Base-by-base conservation (phyloP, 1,140 invertebrate genomes). In the Drosophila rhopaloa region DNA sequence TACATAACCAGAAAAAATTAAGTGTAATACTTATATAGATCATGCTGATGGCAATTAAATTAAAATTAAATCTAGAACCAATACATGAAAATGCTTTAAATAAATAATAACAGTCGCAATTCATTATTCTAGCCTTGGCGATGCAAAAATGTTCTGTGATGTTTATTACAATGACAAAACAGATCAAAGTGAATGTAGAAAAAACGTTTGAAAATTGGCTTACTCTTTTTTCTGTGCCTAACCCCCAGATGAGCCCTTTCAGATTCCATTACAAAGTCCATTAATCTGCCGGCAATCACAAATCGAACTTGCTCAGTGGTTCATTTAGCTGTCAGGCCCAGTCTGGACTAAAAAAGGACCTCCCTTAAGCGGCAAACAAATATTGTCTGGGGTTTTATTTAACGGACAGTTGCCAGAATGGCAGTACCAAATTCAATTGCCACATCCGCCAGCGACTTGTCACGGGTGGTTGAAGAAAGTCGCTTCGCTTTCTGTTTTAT, bases 381-480 rank as follows among this genome's bases (percentile, higher is more conserved):
- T 70, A 53, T 61, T 77, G 74, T 70, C 62, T 77, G 65, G 68
- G 66, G 65, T 71, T 71, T 71, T 77, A 70, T 62, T 80, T 79
- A 48, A 68, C 55, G 75, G 58, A 55, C 48, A 51, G 61, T 70
- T 84, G 67, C 38, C 73, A 70, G 66, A 54, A 62, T 51, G 37
- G 66, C 43, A 40, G 62, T 57, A 27, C 70, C 14, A 75, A 79
- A 80, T 80, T 88, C 84, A 84, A 84, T 90, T 88, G 83, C 76
- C 83, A 79, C 76, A 88, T 86, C 83, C 79, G 82, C 66, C 68
- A 71, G 43, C 66, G 68, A 72, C 68, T 78, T 77, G 65, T 78
- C 65, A 70, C 66, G 76, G 76, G 75, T 77, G 75, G 75, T 77
- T 77, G 75, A 76, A 65, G 54, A 55, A 68, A 70, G 54, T 66